phyloP scores from a whole-genome alignment of 2,113 vertebrate genomes.

The Centropus unirufus region DNA sequence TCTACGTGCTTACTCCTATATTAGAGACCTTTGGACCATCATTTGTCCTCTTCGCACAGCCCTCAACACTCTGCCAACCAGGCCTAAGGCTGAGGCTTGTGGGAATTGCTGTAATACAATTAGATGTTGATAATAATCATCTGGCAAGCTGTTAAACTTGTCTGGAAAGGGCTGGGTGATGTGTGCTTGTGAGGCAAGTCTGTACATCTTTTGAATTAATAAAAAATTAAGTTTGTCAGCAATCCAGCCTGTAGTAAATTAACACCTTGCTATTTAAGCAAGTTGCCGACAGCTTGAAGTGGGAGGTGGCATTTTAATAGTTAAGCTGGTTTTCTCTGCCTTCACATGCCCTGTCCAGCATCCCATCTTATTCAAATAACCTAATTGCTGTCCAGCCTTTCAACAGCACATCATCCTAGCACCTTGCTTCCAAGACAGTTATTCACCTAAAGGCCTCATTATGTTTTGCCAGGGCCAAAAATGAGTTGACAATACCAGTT shows the following conservation, averaged over 20 bases:
- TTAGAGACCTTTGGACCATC: fast-evolving
- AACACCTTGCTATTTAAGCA: slow-evolving; percentile 30
- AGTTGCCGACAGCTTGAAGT: slow-evolving; percentile 55
- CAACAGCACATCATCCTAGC: slow-evolving; percentile 52
- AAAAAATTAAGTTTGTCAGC: background rate
- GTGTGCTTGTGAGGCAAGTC: background rate
- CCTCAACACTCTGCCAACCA: background rate
- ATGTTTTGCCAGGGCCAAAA: slow-evolving; percentile 68
- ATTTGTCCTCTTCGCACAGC: background rate
- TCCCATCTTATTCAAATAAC: slow-evolving; percentile 60
- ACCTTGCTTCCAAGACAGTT: slow-evolving; percentile 73
- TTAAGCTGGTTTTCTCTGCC: slow-evolving; percentile 57
- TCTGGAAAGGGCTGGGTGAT: slow-evolving; percentile 41
- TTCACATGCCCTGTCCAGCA: slow-evolving; percentile 59
- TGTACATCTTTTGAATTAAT: slow-evolving; percentile 21
- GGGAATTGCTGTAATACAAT: background rate
- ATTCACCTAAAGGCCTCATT: slow-evolving; percentile 80
- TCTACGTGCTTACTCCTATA: fast-evolving
- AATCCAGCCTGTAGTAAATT: slow-evolving; percentile 21
- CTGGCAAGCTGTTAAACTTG: slow-evolving; percentile 38
- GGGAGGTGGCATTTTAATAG: slow-evolving; percentile 39
- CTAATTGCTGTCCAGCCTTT: slow-evolving; percentile 68
- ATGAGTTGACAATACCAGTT: slow-evolving; percentile 79
- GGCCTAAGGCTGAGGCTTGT: background rate
- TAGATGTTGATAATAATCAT: slow-evolving; percentile 30